Base-by-base conservation (phyloP, 2,888 invertebrate species). In the Cryptus armator region DNA sequence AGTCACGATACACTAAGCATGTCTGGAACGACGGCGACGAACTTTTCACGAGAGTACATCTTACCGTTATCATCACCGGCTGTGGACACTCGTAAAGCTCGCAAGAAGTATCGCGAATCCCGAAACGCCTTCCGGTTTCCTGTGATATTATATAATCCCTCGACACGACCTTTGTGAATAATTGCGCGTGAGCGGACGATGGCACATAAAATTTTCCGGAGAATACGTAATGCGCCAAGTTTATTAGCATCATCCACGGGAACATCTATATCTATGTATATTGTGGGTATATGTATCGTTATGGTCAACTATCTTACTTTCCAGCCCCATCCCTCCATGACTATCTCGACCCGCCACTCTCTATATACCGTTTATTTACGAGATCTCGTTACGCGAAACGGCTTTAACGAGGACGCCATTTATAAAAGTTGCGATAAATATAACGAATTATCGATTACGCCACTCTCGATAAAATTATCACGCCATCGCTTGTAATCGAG, bases 191-290 rank as follows among this genome's bases (percentile, higher is more conserved):
- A 71, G 12, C 51, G 19, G 44, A 79, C 19, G 56, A 43, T 79
- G 72, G 72, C 51, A 48, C 84, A 84, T 84, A 84, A 84, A 84
- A 81, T 70, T 68, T 67, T 29, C 66, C 62, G 75, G 32, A n/a
- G 85, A 85, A 85, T 85, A 79, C 82, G 78, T 82, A 82, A 85
- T 85, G 85, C 71, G 82, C 85, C 85, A 85, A 85, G 56, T 75
- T 85, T 85, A 82, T 79, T 82, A 82, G 72, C 81, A 71, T 81
- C 77, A 56, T 81, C 77, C 53, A 14, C 10, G 37, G 16, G 70
- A 78, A 81, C 70, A 19, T 77, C 12, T 62, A 32, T 29, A 29
- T 62, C 6, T 62, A 5, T 32, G 32, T 62, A 32, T 32, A 5
- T 6, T 29, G 12, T 10, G 48, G 51, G 43, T 72, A 19, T 62